Base-by-base conservation (phyloP, 1,140 invertebrate species). In the Laupala kohalensis region DNA sequence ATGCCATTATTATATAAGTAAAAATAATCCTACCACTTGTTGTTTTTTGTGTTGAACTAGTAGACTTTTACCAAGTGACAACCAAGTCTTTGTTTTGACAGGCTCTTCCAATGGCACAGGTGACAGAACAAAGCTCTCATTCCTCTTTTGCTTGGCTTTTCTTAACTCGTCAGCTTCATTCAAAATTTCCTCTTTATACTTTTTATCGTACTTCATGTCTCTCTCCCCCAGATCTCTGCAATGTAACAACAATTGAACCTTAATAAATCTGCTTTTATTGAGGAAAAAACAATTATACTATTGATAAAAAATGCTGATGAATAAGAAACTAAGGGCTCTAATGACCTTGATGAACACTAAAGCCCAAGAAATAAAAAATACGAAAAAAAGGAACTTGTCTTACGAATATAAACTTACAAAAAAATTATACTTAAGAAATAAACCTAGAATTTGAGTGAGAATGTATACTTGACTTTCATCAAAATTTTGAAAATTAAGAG, bases 51-150 rank as follows among this genome's bases (percentile, higher is more conserved):
- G 37, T 53, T 53, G 86, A 73, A 86, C 83, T 2, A 88, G 79
- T 30, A 92, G 76, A 76, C 86, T 86, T 74, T 87, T 84, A 37
- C 90, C 90, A 25, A 92, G 79, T 74, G 85, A 81, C 53, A 86
- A 76, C 90, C 90, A 93, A 26, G 84, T 84, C 72, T 82, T 84
- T n/a, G 82, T 82, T 65, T 79, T 79, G 69, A 90, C 80, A 25
- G 86, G 83, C 76, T 85, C 86, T 62, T 83, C 84, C 72, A 92
- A 78, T 67, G 82, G 82, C n/a, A 88, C 76, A 2, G 83, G 79
- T 79, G 86, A 85, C 5, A 83, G 78, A 25, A 81, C 77, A 66
- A 83, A 83, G 67, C 83, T 81, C 26, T 81, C 79, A 73, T 84
- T 85, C 68, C 82, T 85, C 71, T 84, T 77, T 74, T 87, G 83